phyloP scores from a whole-genome alignment of 1,140 invertebrate genomes.

The Alviniconcha marisindica region DNA sequence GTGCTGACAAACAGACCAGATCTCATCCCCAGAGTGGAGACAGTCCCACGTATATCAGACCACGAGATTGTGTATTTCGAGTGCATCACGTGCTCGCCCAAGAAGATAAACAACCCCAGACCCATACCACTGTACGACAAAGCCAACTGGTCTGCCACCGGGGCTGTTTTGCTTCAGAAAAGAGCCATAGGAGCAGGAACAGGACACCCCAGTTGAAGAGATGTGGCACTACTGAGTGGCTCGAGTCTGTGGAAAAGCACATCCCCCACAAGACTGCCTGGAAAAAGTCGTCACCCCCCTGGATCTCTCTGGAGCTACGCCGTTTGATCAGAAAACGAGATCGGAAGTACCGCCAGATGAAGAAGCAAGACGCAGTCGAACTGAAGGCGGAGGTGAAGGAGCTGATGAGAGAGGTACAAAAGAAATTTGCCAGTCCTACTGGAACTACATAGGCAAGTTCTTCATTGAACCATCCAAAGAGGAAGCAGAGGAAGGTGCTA shows the following conservation, averaged over 20 bases:
- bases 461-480: neutral
- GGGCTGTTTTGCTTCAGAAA: no score
- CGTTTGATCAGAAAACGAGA: no score
- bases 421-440: neutral
- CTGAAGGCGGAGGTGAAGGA: constrained; percentile 1
- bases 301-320: no score
- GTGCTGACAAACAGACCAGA: neutral
- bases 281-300: no score
- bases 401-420: neutral
- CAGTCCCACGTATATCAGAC: neutral
- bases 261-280: no score
- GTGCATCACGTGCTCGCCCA: neutral
- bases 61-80: constrained; percentile 9
- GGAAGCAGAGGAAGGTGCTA: no score
- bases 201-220: no score
- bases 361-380: no score
- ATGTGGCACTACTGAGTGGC: no score
- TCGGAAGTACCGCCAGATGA: no score
- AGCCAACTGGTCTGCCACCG: constrained; percentile 26
- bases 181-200: no score
- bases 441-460: neutral
- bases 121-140: neutral
- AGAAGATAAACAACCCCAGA: constrained; percentile 1
- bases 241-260: no score
- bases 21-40: neutral